phyloP scores from a whole-genome alignment of 2,888 invertebrate genomes.

The Salticus scenicus region DNA sequence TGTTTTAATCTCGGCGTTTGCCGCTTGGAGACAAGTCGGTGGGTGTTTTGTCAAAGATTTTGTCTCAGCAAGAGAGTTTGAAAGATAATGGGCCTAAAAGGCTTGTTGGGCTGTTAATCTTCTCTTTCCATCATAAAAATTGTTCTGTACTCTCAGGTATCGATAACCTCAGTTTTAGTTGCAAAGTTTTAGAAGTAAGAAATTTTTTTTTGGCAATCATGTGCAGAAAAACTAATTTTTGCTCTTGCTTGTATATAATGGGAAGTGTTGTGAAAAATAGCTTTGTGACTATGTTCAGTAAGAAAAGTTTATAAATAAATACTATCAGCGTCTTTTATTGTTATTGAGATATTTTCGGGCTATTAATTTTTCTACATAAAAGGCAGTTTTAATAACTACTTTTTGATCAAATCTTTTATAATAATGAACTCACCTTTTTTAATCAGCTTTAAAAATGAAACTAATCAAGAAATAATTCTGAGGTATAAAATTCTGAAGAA shows the following conservation, averaged over 20 bases:
- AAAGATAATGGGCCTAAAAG: slow-evolving; percentile 61
- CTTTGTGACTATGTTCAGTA: not conserved
- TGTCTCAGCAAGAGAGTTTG: slow-evolving; percentile 27
- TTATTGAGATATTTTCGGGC: slow-evolving; percentile 1
- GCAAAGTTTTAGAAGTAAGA: not conserved
- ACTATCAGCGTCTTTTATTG: not conserved
- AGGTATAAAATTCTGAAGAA: too few species aligned
- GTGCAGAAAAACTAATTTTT: not conserved
- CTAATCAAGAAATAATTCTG: too few species aligned
- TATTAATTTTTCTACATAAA: too few species aligned
- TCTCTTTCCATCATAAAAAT: slow-evolving; percentile 47
- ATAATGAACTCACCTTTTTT: too few species aligned
- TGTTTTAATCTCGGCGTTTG: slow-evolving; percentile 66
- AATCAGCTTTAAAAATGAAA: too few species aligned
- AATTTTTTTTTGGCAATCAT: not conserved
- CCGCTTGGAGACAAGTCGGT: slow-evolving; percentile 53
- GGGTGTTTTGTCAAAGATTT: slow-evolving; percentile 59
- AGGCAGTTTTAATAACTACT: too few species aligned
- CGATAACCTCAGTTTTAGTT: not conserved
- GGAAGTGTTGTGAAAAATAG: not conserved
- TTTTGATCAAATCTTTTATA: too few species aligned
- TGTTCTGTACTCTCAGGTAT: not conserved
- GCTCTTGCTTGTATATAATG: not conserved
- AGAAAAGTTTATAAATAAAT: not conserved
- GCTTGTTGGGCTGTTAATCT: slow-evolving; percentile 60